These are phyloP conservation scores for Scaptodrosophila lebanonensis DNA, from an alignment of 1,140 invertebrate species.

Conservation along the genomic window DNA sequence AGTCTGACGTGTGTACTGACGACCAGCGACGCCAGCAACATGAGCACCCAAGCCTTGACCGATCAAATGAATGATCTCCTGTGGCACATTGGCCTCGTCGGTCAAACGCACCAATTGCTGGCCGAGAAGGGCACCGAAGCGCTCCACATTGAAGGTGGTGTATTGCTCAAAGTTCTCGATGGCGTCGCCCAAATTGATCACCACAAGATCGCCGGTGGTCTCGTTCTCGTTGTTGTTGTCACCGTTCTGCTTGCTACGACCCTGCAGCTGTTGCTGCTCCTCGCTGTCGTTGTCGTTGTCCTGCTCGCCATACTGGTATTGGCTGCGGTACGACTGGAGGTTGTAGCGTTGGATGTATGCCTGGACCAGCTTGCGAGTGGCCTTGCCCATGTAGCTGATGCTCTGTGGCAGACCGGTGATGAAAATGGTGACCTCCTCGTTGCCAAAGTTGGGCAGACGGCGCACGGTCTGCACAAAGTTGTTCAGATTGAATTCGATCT, in stretches of 20 bases:
- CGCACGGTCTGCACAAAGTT: conserved; percentile 52
- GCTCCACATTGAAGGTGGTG: conserved; percentile 56
- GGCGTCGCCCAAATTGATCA: conserved; percentile 53
- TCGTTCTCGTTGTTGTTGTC: conserved; percentile 27
- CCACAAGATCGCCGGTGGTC: conserved; percentile 44
- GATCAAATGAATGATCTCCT: conserved; percentile 71
- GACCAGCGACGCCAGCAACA: conserved; percentile 79
- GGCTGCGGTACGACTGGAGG: conserved; percentile 37
- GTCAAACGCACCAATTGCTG: conserved; percentile 52
- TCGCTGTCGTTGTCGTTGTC: conserved; percentile 48
- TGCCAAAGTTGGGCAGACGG: conserved; percentile 56
- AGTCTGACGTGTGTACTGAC: conserved; percentile 81
- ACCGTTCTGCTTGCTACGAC: conserved; percentile 31
- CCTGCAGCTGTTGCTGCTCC: conserved; percentile 33
- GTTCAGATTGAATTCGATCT: conserved; percentile 56
- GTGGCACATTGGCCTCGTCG: conserved; percentile 52
- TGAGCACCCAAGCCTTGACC: conserved; percentile 75
- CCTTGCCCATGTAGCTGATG: conserved; percentile 43
- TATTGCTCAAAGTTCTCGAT: conserved; percentile 52
- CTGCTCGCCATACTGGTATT: conserved; percentile 20
- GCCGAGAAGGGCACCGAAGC: conserved; percentile 45
- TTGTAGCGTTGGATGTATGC: conserved; percentile 70
- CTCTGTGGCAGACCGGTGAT: conserved; percentile 55
- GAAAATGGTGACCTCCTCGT: conserved; percentile 71
- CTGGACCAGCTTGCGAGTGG: conserved; percentile 57